A percentile compares a stretch with the other conserved stretches of the same genome.
These are phyloP conservation scores for Drosophila insularis DNA, from an alignment of 1,140 invertebrate species.

Conservation along the genomic window DNA sequence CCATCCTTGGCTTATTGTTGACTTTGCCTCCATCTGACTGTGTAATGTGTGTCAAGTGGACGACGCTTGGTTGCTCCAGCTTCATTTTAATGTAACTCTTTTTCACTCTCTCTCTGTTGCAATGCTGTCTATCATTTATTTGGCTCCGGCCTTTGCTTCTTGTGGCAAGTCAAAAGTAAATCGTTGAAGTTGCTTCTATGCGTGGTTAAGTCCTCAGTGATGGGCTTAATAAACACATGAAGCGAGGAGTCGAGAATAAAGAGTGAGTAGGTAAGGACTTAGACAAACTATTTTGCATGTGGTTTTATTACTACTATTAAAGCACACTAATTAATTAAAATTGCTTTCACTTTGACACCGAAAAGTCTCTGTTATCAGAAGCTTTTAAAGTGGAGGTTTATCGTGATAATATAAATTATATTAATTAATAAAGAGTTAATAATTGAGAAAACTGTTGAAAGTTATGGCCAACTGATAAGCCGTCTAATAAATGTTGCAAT, in stretches of 20 bases:
- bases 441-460: no score
- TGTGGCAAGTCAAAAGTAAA: conserved; percentile 71
- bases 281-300: conserved; percentile 61
- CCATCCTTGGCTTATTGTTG: conserved; percentile 34
- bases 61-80: conserved; percentile 45
- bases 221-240: conserved; percentile 57
- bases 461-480: no score
- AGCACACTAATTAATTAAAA: conserved; percentile 58
- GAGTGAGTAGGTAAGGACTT: background rate
- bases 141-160: conserved; percentile 22
- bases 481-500: no score
- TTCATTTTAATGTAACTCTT: conserved; percentile 19
- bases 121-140: conserved; percentile 54
- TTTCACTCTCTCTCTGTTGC: conserved; percentile 15
- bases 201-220: conserved; percentile 62
- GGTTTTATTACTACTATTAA: conserved; percentile 75
- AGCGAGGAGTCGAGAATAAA: background rate
- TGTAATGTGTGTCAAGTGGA: conserved; percentile 71
- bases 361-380: background rate
- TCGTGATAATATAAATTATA: no score
- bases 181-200: conserved; percentile 66
- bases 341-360: background rate
- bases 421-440: no score
- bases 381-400: no score
- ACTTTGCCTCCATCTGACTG: conserved; percentile 38